Evolutionary conservation across 2,888 invertebrate genomes (phyloP).

Genomic region (Oxystoma pomonae): DNA sequence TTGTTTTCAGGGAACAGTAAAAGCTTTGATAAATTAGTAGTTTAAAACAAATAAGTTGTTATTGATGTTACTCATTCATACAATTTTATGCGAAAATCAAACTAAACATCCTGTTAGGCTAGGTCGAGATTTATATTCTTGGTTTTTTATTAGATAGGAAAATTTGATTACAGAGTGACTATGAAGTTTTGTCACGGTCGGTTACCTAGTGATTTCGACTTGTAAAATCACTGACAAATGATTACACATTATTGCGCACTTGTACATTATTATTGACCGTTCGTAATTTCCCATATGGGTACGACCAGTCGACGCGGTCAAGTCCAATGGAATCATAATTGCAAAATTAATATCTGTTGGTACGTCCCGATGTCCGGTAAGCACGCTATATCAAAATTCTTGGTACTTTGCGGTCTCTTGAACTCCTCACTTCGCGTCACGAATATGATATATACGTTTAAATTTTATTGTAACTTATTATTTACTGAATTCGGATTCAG

Average conservation of each 20-base stretch:
- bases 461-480: neutral
- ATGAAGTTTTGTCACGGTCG: slow-evolving; percentile 34
- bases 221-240: slow-evolving; percentile 31
- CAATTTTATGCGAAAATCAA: too few relatives aligned
- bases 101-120: too few relatives aligned
- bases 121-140: too few relatives aligned
- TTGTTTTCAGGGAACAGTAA: too few relatives aligned
- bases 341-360: slow-evolving; percentile 19
- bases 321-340: slow-evolving; percentile 21
- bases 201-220: slow-evolving; percentile 31
- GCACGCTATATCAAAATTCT: neutral
- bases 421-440: neutral
- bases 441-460: neutral
- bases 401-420: neutral
- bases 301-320: neutral
- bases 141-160: too few relatives aligned
- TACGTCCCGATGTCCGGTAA: neutral
- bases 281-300: slow-evolving; percentile 25
- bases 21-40: too few relatives aligned
- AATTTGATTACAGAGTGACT: neutral
- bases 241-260: slow-evolving; percentile 25
- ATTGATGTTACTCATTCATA: too few relatives aligned
- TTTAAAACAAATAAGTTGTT: too few relatives aligned
- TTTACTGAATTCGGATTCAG: neutral
- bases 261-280: slow-evolving; percentile 24